Conservation (phyloP, 2,797 vertebrate species). For the Sebastes jordani region DNA sequence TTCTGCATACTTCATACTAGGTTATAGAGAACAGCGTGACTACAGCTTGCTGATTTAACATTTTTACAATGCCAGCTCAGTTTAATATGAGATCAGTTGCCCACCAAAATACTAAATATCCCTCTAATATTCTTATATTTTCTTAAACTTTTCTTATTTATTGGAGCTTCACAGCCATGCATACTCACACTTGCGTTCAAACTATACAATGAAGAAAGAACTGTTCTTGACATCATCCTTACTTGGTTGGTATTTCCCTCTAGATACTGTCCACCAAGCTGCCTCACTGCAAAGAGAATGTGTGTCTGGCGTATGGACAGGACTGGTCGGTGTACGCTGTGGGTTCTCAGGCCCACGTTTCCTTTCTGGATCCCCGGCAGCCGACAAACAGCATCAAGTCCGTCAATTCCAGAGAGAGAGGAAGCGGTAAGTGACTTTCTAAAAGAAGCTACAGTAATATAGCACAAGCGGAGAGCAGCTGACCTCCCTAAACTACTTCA, state of each 20-base stretch:
- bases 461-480: not conserved
- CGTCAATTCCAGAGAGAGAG: conserved; percentile 93
- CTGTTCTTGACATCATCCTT: not conserved
- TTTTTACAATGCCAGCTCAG: not conserved
- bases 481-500: not conserved
- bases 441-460: not conserved
- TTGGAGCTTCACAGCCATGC: not conserved
- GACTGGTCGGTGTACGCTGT: conserved; percentile 99
- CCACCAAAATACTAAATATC: not conserved
- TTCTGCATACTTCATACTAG: not conserved
- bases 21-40: not conserved
- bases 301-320: conserved; percentile 95
- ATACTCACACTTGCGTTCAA: not conserved
- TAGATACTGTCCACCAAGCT: conserved; percentile 96
- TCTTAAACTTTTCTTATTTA: not conserved
- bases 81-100: not conserved
- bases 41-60: not conserved
- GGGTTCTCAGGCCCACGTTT: conserved; percentile 97
- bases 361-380: conserved; percentile 96
- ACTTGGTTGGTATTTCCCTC: conserved; percentile 16
- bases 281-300: conserved; percentile 97
- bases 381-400: conserved; percentile 93
- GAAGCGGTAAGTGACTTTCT: conserved; percentile 88
- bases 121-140: not conserved
- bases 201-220: not conserved